Evolutionary conservation across 2,888 invertebrate species (phyloP), one percentile per base, ranked within the genome.

Genomic region (Fabriciana adippe): DNA sequence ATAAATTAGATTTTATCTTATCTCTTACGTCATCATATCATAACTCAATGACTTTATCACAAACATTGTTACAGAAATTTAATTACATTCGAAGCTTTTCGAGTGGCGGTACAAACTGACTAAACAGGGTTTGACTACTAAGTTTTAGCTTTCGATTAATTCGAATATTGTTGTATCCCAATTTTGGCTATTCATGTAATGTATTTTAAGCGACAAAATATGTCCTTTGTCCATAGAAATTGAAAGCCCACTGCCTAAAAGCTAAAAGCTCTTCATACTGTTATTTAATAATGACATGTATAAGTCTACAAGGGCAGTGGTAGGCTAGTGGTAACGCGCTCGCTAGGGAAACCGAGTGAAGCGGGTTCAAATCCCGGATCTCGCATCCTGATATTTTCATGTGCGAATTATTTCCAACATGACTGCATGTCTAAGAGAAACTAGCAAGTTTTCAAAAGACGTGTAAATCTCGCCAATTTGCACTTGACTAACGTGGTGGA

Each of bases 31-130:
- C n/a, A 60, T 31, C 26, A 51, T 51, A 51, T 62, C 11, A 21
- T 53, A 66, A 66, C 55, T 64, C 60, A 53, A 62, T 66, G 50
- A 56, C 13, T 61, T 66, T 62, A 54, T 56, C 54, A 59, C 59
- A 68, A 60, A 68, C 59, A 64, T 51, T 45, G 63, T 65, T 55
- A 41, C 15, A 57, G 16, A 66, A 64, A 69, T 66, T 66, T 59
- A 66, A 69, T 66, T 59, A 50, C 59, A 57, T 59, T 64, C 31
- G 48, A 48, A 35, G 62, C 35, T 15, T 35, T 35, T 18, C 59
- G 35, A 66, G 48, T 45, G 31, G 63, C 63, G 63, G 60, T 63
- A 64, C 69, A 69, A 69, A 69, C 66, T 64, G 62, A 55, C 55
- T 57, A 50, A 69, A 66, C 65, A 56, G 41, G 31, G 45, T 66